These are phyloP conservation scores for Nephrocerus scutellatus DNA, from an alignment of 2,888 invertebrate species.

Conservation along the genomic window DNA sequence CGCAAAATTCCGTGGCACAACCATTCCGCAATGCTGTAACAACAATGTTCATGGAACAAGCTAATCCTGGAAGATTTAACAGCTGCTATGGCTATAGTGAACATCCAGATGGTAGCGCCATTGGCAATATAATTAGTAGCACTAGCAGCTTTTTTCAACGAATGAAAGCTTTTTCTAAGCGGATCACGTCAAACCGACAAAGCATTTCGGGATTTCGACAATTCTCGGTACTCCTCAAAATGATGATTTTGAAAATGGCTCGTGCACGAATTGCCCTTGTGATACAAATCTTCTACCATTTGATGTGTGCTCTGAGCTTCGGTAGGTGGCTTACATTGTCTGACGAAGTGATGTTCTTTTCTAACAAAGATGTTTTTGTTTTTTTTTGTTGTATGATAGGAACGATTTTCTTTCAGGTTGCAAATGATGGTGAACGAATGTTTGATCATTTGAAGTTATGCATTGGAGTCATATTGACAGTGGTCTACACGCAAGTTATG, in stretches of 20 bases:
- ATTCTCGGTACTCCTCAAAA: slow-evolving; percentile 53
- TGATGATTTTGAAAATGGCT: slow-evolving; percentile 56
- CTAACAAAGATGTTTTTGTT: too few species aligned
- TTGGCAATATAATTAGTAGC: too few species aligned
- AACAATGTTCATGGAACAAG: slow-evolving; percentile 40
- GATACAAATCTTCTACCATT: slow-evolving; percentile 58
- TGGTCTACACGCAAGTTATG: slow-evolving; percentile 63
- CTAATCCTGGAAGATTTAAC: too few species aligned
- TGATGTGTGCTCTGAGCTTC: slow-evolving; percentile 53
- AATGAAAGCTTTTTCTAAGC: slow-evolving; percentile 49
- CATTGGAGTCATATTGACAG: slow-evolving; percentile 59
- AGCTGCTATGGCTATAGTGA: too few species aligned
- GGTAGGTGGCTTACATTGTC: slow-evolving; percentile 27
- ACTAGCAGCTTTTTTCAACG: slow-evolving; percentile 51
- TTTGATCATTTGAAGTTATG: slow-evolving; percentile 64
- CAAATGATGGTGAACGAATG: slow-evolving; percentile 59
- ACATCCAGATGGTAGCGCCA: slow-evolving; percentile 34
- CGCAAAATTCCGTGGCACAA: slow-evolving; percentile 47
- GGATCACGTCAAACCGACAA: slow-evolving; percentile 43
- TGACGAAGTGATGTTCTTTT: background rate
- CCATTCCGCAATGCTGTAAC: slow-evolving; percentile 46
- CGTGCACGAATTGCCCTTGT: slow-evolving; percentile 55
- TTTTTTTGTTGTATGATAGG: too few species aligned
- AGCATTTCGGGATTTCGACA: slow-evolving; percentile 54
- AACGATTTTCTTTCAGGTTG: slow-evolving; percentile 56